Evolutionary conservation across 2,888 invertebrate genomes (phyloP).

Genomic region (Malacosoma neustria): DNA sequence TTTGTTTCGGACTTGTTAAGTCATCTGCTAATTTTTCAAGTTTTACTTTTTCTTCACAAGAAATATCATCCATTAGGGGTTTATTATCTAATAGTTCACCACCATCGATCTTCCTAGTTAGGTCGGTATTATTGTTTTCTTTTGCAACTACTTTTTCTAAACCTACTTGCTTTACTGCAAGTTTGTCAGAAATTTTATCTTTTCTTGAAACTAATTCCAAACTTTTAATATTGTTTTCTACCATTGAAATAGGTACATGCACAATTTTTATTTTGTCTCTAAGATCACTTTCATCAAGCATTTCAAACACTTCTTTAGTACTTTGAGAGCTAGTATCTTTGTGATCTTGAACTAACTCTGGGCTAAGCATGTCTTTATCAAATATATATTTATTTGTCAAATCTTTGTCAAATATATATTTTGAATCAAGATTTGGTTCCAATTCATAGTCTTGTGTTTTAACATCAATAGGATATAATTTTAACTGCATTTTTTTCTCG

Average conservation of each 20-base stretch:
- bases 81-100: neutral
- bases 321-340: constrained; percentile 1
- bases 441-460: neutral
- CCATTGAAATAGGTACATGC: too few relatives aligned
- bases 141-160: constrained; percentile 37
- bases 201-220: neutral
- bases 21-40: constrained; percentile 1
- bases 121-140: constrained; percentile 3
- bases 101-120: constrained; percentile 2
- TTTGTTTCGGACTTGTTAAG: neutral
- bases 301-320: neutral
- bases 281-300: too few relatives aligned
- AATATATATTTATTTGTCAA: neutral
- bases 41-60: constrained; percentile 1
- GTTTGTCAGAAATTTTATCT: constrained; percentile 36
- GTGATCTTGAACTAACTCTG: constrained; percentile 13
- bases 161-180: constrained; percentile 57
- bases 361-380: constrained; percentile 10
- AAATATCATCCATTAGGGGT: neutral
- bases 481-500: constrained; percentile 3
- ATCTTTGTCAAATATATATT: neutral
- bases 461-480: constrained; percentile 1
- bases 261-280: neutral
- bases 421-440: neutral
- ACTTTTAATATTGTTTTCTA: too few relatives aligned